These are phyloP conservation scores for Napeogenes inachia DNA, from an alignment of 2,888 invertebrate genomes.

Conservation along the genomic window DNA sequence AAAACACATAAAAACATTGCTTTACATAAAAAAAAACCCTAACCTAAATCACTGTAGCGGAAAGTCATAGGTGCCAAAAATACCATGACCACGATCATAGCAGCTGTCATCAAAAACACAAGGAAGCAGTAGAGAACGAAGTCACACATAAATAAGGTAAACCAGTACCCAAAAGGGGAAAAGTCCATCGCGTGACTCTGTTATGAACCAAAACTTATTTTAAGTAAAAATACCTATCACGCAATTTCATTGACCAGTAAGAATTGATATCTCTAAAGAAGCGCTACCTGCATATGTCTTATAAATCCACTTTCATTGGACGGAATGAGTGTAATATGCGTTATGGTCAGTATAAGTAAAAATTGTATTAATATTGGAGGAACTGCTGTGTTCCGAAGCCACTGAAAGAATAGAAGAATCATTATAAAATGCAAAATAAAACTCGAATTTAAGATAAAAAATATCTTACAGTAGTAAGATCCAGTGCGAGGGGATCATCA, in stretches of 20 bases:
- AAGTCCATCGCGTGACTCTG: constrained; percentile 56
- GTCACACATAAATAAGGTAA: constrained; percentile 54
- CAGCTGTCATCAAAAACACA: constrained; percentile 43
- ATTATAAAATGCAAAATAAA: not conserved
- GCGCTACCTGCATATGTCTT: constrained; percentile 55
- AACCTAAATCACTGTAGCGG: constrained; percentile 49
- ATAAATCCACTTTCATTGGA: constrained; percentile 59
- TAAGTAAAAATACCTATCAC: not conserved
- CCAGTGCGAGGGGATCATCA: constrained; percentile 57
- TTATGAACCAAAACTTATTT: not conserved
- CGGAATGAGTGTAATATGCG: constrained; percentile 59
- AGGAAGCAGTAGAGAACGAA: constrained; percentile 51
- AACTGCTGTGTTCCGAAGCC: constrained; percentile 39
- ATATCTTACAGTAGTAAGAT: constrained; percentile 48
- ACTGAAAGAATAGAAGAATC: constrained; percentile 41
- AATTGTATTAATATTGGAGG: constrained; percentile 57
- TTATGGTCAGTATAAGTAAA: constrained; percentile 55
- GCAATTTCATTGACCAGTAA: not conserved
- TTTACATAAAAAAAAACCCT: constrained; percentile 12
- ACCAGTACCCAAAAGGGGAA: constrained; percentile 60
- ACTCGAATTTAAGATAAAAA: not conserved
- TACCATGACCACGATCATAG: constrained; percentile 44
- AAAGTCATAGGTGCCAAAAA: constrained; percentile 40
- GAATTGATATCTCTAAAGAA: not conserved
- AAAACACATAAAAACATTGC: no score